Evolutionary conservation across 2,113 vertebrate species (phyloP).

Genomic region (Brachyhypopomus occidentalis): DNA sequence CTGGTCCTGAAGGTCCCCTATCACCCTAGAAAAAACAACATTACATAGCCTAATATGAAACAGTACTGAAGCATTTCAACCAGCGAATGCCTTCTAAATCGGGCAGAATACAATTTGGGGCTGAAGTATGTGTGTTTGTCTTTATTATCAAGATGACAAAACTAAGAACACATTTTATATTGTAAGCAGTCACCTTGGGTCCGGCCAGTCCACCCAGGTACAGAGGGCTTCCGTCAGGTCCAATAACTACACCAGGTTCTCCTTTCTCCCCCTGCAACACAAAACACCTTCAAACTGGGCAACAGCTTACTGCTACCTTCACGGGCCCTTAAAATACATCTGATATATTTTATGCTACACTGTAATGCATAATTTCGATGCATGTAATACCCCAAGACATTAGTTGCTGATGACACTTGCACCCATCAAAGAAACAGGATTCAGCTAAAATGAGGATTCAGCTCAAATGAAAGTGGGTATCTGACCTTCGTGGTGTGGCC

Average conservation of each 20-base stretch:
- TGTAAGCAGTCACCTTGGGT: conserved; percentile 54
- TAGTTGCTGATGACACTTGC: too few species aligned
- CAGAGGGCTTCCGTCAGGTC: conserved; percentile 67
- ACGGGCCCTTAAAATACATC: neutral
- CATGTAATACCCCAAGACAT: too few species aligned
- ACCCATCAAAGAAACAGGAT: neutral
- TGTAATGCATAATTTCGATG: too few species aligned
- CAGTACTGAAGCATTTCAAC: too few species aligned
- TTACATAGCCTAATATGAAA: neutral
- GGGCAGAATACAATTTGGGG: too few species aligned
- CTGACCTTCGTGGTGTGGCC: conserved; percentile 71
- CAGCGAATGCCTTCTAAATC: too few species aligned
- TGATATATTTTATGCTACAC: too few species aligned
- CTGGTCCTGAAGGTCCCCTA: conserved; percentile 66
- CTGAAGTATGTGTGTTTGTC: too few species aligned
- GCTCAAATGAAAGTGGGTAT: neutral
- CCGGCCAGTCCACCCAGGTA: conserved; percentile 63
- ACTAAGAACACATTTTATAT: neutral
- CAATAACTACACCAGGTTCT: conserved; percentile 71
- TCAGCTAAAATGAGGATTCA: neutral
- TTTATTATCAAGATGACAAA: neutral
- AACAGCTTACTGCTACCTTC: too few species aligned
- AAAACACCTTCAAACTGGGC: neutral
- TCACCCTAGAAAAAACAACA: conserved; percentile 67
- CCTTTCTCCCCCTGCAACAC: conserved; percentile 74